Percentiles rank a stretch among this genome's conserved stretches.
Evolutionary conservation across 2,888 invertebrate species (phyloP).

Genomic region (Rosalia funebris): DNA sequence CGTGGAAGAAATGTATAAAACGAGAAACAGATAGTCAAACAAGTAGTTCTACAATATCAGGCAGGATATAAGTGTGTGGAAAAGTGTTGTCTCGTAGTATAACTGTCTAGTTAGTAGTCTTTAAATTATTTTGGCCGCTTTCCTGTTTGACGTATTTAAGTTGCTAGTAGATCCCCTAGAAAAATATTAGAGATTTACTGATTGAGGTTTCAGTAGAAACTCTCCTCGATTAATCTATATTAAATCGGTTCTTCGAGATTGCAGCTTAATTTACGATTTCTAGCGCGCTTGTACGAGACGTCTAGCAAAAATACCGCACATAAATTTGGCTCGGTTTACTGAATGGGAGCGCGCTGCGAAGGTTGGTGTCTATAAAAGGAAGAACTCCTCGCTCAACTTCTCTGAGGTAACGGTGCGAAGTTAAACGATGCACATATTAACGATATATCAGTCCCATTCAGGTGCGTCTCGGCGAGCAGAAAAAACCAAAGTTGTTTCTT

Average conservation of each 20-base stretch:
- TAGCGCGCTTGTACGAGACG: neutral
- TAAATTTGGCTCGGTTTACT: constrained; percentile 13
- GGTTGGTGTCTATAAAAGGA: constrained; percentile 21
- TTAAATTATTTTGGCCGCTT: too few relatives aligned
- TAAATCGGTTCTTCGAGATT: neutral
- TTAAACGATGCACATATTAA: constrained; percentile 47
- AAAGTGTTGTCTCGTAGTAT: too few relatives aligned
- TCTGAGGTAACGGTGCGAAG: constrained; percentile 20
- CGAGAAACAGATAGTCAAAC: too few relatives aligned
- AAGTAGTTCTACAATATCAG: too few relatives aligned
- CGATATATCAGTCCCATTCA: constrained; percentile 38
- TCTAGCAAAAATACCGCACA: neutral
- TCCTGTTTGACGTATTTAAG: too few relatives aligned
- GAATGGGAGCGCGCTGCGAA: constrained; percentile 23
- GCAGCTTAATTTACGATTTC: neutral
- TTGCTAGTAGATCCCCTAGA: too few relatives aligned
- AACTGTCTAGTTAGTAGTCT: too few relatives aligned
- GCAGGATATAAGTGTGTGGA: too few relatives aligned
- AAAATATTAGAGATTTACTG: too few relatives aligned
- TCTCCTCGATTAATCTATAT: neutral
- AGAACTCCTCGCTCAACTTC: constrained; percentile 1
- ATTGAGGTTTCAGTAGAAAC: neutral
- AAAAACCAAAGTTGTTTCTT: constrained; percentile 7
- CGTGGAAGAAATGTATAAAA: too few relatives aligned
- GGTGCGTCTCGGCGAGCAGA: constrained; percentile 18